Base-by-base conservation (phyloP, 2,113 vertebrate genomes). In the Stercorarius parasiticus region DNA sequence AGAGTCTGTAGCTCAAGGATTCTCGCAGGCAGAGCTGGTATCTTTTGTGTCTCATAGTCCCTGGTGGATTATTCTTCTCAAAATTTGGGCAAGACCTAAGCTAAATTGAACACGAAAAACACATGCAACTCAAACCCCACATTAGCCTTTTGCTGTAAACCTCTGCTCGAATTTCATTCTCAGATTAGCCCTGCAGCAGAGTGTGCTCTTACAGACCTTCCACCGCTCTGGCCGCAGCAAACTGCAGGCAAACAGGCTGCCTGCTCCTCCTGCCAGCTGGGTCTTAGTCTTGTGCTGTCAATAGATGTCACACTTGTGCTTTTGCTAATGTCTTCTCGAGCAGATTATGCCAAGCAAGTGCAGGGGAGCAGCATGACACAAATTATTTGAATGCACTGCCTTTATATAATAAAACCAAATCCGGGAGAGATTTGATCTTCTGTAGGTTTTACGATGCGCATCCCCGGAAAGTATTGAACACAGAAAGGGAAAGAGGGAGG, bases 241-340 rank as follows among this genome's bases (percentile, higher is more conserved):
- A 79, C 70, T 43, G 56, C 55, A 27, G 36, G 73, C 66, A 27
- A 3, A 17, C 49, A 3, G 66, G 26, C 93, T 52, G 74, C 65
- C 21, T 9, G 66, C 72, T 76, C 5, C 0, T 52, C 83, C 78
- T 64, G 81, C 82, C 90, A 42, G 88, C 77, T 47, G 65, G 53
- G 29, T 11, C 23, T 8, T 43, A 47, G 83, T 5, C 52, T 23
- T 30, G n/a, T 15, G 62, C 91, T 88, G 95, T 94, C 97, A 94
- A 90, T 94, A 97, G 97, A 94, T 97, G 97, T 98, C 97, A 97
- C 84, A 92, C 95, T 98, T 84, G 96, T 65, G 93, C 97, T 91
- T 89, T n/a, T 58, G 38, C 34, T 96, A 66, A 65, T 10, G 2
- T 34, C 89, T 93, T 52, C 66, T 47, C 87, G 45, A 85, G 42